Evolutionary conservation across 2,113 vertebrate species (phyloP), one percentile per base, ranked within the genome.

Genomic region (Pedetes capensis): DNA sequence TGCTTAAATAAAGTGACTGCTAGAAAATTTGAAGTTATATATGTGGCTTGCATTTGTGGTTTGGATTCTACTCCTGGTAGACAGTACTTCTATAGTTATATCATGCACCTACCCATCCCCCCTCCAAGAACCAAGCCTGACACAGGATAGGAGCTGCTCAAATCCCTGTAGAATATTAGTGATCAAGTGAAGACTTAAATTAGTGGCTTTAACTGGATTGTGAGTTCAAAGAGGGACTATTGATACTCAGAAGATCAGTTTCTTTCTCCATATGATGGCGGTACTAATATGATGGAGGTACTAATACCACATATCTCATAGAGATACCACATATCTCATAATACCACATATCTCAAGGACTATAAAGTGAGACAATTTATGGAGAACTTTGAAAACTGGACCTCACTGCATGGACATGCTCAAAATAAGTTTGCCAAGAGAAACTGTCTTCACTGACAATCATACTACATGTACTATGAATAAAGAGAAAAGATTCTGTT

Each of bases 401-500:
- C 59, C 90, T 75, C 61, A 34, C 37, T 44, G 32, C 17, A 4
- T 25, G 25, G 61, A 34, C n/a, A 44, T 42, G 23, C 17, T 89
- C 14, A 37, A 74, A 84, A 90, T 39, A 93, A 82, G 92, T 87
- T 57, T 88, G 27, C 39, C 72, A 39, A 20, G n/a, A 44, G 13
- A 49, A 87, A 75, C 47, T 27, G 8, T 59, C 76, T 59, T 78
- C 63, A 18, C n/a, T 84, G 76, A 64, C 53, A 78, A 51, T 49
- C 57, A 87, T 0, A 10, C 18, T 1, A 0, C 16, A 47, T 71
- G 12, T 63, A 72, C 71, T 51, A 34, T 76, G 14, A 51, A 94
- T 57, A 42, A 93, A 80, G 81, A 95, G 34, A 74, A 74, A 72
- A 79, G 53, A 61, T 69, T 84, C 20, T 75, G 94, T 95, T 47